Conservation (phyloP, 2,888 invertebrate species). For the Galerucella pusilla region DNA sequence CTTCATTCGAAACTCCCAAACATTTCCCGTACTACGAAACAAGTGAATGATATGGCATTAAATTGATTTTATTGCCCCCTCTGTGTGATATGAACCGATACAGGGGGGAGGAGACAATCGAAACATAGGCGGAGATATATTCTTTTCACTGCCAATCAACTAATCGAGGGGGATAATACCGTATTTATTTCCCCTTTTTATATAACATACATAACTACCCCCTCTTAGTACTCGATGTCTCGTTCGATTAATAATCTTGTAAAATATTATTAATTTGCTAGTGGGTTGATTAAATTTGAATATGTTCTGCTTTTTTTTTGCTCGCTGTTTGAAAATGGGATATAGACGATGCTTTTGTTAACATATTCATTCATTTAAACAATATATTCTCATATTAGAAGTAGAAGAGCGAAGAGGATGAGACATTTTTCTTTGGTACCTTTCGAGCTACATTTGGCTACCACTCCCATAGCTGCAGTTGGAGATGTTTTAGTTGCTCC, state of each 20-base stretch:
- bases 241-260: slow-evolving; percentile 56
- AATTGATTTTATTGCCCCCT: slow-evolving; percentile 66
- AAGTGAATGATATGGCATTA: slow-evolving; percentile 62
- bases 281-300: slow-evolving; percentile 57
- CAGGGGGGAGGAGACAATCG: slow-evolving; percentile 58
- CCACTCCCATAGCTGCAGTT: too few relatives aligned
- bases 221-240: slow-evolving; percentile 23
- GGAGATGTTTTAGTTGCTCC: too few relatives aligned
- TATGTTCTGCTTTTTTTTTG: slow-evolving; percentile 43
- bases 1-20: background rate
- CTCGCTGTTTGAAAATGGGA: background rate
- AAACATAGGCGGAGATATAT: slow-evolving; percentile 61
- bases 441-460: too few relatives aligned
- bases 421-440: too few relatives aligned
- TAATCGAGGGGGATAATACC: slow-evolving; percentile 50
- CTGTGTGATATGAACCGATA: slow-evolving; percentile 60
- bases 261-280: slow-evolving; percentile 61
- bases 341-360: too few relatives aligned
- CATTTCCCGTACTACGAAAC: slow-evolving; percentile 39
- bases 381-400: too few relatives aligned
- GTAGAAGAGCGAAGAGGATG: too few relatives aligned
- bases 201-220: slow-evolving; percentile 43
- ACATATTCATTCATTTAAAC: too few relatives aligned
- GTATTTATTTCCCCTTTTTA: slow-evolving; percentile 49
- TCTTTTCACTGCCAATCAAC: slow-evolving; percentile 63